Percentiles rank a stretch among this genome's conserved stretches.
Conservation (phyloP, 2,797 vertebrate genomes). For the Miichthys miiuy region DNA sequence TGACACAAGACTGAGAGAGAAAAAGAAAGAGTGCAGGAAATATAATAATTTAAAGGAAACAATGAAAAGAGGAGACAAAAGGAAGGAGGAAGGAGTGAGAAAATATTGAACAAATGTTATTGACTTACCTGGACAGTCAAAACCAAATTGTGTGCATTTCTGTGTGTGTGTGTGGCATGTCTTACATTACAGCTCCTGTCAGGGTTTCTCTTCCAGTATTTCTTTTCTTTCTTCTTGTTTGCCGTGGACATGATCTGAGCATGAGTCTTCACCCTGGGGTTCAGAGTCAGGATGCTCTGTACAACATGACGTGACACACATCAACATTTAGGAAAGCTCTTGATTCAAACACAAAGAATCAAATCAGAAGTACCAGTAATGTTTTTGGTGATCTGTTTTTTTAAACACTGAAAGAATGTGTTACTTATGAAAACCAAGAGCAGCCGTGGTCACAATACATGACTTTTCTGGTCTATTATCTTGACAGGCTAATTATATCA, state of each 20-base stretch:
- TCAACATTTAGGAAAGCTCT: not conserved
- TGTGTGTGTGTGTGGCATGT: conserved; percentile 16
- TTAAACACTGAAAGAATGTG: not conserved
- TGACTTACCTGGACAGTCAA: not conserved
- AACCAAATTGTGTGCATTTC: not conserved
- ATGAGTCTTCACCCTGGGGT: conserved; percentile 87
- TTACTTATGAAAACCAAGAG: not conserved
- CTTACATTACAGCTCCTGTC: conserved; percentile 90
- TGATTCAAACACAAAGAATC: not conserved
- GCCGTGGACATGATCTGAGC: conserved; percentile 87
- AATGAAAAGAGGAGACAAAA: not conserved
- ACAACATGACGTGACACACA: not conserved
- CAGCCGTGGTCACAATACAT: not conserved
- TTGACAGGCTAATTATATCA: not conserved
- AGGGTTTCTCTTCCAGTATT: conserved; percentile 93
- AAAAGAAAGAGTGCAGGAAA: not conserved
- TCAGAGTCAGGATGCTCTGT: conserved; percentile 91
- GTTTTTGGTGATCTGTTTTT: not conserved
- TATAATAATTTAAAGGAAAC: not conserved
- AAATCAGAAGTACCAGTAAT: not conserved
- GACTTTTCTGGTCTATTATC: not conserved
- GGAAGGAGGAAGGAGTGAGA: not conserved
- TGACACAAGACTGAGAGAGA: conserved; percentile 85
- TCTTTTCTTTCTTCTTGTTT: conserved; percentile 90
- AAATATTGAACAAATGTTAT: not conserved